Evolutionary conservation across 23 tunicate species (phyloP).

Genomic region (Clavelina lepadiformis): DNA sequence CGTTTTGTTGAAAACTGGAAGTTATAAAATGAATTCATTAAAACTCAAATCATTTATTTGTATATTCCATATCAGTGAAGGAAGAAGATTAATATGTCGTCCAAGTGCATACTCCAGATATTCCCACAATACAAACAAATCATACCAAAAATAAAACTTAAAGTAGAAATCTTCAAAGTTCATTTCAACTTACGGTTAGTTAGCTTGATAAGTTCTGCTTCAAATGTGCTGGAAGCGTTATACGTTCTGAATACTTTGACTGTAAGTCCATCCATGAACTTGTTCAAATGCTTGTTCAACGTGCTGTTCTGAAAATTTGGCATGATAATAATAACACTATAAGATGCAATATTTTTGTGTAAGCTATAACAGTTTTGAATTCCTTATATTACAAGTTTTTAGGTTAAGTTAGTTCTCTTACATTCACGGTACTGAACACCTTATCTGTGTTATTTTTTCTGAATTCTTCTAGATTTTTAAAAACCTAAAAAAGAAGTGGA

Average conservation of each 20-base stretch:
- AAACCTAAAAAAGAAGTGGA: slow-evolving; percentile 59
- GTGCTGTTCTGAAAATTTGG: slow-evolving; percentile 37
- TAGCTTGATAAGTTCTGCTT: slow-evolving; percentile 52
- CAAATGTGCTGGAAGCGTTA: slow-evolving; percentile 94
- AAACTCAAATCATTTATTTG: no score
- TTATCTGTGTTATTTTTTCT: slow-evolving; percentile 36
- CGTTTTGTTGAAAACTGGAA: no score
- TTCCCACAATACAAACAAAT: not conserved
- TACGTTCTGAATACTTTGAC: slow-evolving; percentile 98
- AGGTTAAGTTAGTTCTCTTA: no score
- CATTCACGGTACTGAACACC: no score
- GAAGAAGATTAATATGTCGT: not conserved
- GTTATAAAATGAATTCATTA: no score
- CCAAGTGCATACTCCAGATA: not conserved
- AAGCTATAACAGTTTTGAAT: no score
- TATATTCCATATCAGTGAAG: no score
- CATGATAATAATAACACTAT: not conserved
- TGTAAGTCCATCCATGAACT: slow-evolving; percentile 89
- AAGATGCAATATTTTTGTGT: no score
- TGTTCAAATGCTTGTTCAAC: slow-evolving; percentile 77
- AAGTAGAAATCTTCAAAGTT: not conserved
- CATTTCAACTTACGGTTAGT: slow-evolving; percentile 73
- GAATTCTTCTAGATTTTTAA: slow-evolving; percentile 36
- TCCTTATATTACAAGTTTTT: no score
- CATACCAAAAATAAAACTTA: not conserved